Base-by-base conservation (phyloP, 2,888 invertebrate genomes). In the Cremastinae sp. region DNA sequence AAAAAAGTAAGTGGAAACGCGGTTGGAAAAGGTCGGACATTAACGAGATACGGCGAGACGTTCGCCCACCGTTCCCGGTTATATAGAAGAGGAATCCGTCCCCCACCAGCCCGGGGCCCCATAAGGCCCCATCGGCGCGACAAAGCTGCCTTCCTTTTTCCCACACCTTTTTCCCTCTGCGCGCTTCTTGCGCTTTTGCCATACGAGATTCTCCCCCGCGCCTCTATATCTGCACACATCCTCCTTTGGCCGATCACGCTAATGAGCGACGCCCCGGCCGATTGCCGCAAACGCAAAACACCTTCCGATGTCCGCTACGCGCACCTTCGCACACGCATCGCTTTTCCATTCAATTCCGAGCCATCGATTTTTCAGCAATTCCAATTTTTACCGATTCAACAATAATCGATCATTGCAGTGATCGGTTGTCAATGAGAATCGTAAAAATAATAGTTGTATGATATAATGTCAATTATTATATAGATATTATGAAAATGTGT, bases 31-130 rank as follows among this genome's bases (percentile, higher is more conserved):
- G 82, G 81, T 82, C 74, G 73, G 80, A 81, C 78, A 87, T 86
- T 83, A 84, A 84, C 85, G 85, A 87, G 84, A 85, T 88, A 86
- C 88, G 88, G 81, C 86, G 86, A 86, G 88, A 86, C 86, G 79
- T 83, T 83, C 83, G 78, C 81, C 83, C 80, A 83, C 84, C n/a
- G 79, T 83, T 81, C 84, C 80, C 83, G 84, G 85, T 89, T 89
- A 88, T 89, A 89, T 89, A 89, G 88, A 89, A 86, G 85, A 83
- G 82, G 75, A 84, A 70, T 70, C 51, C 68, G 84, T 84, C 85
- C 85, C 82, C 88, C 87, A 83, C 79, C 12, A 49, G 59, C 49
- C 45, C 58, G 70, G 45, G 77, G 66, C 65, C 75, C 79, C 78
- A 45, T 59, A 62, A 62, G 68, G 54, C 61, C 45, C 85, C 85